Evolutionary conservation across 1,140 invertebrate species (phyloP).

Genomic region (Cheumatopsyche charites): DNA sequence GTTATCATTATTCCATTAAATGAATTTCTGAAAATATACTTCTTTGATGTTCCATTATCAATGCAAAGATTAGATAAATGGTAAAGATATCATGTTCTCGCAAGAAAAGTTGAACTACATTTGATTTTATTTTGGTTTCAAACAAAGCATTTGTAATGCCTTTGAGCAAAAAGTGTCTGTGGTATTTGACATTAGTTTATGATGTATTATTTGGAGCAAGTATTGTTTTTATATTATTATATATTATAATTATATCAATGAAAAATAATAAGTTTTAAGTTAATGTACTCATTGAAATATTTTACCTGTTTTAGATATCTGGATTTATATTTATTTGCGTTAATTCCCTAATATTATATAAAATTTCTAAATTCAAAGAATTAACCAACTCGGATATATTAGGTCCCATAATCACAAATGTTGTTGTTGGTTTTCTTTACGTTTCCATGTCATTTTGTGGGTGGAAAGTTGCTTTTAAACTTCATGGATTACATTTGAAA

Average conservation of each 20-base stretch:
- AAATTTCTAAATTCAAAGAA: neutral
- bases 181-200: neutral
- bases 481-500: conserved; percentile 1
- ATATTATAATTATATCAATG: neutral
- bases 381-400: neutral
- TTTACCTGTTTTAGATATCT: neutral
- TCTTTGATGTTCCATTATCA: no score
- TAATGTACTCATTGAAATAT: neutral
- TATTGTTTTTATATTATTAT: neutral
- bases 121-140: no score
- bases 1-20: no score
- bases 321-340: neutral
- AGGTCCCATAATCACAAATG: neutral
- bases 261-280: no score
- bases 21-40: no score
- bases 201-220: conserved; percentile 2
- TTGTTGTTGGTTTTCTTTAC: neutral
- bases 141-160: neutral
- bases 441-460: conserved; percentile 3
- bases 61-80: no score
- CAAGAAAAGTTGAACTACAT: no score
- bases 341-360: conserved; percentile 1
- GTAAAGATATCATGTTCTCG: no score
- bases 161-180: conserved; percentile 1
- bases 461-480: conserved; percentile 13